Percentiles rank a stretch among this genome's conserved stretches.
phyloP scores from a whole-genome alignment of 2,797 vertebrate species.

The Urophycis tenuis region DNA sequence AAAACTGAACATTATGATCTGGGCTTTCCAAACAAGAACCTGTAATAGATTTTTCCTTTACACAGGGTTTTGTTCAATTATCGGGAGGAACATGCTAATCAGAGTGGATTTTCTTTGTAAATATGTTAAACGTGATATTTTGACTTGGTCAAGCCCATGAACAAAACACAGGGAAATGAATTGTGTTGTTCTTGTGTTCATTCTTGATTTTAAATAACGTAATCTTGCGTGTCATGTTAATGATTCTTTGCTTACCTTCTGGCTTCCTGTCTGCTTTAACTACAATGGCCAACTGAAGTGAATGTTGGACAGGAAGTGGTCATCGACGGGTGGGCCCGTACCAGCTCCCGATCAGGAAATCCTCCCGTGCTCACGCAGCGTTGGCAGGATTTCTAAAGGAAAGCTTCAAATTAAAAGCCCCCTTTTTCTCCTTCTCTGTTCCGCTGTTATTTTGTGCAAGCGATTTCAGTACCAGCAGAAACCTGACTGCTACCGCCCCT shows the following conservation, averaged over 20 bases:
- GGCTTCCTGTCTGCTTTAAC: conserved; percentile 54
- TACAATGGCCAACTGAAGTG: conserved; percentile 51
- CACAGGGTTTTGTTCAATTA: not conserved
- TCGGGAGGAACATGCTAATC: not conserved
- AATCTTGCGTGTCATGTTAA: not conserved
- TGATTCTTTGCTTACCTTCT: conserved; percentile 48
- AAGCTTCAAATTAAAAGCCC: conserved; percentile 31
- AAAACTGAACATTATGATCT: not conserved
- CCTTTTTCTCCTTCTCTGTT: conserved; percentile 7
- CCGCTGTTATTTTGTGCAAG: not conserved
- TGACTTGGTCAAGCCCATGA: not conserved
- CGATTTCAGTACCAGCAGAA: not conserved
- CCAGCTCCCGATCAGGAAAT: not conserved
- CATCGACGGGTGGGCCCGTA: not conserved
- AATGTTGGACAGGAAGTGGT: conserved; percentile 35
- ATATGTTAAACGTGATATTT: not conserved
- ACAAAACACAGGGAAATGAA: not conserved
- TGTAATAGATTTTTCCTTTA: not conserved
- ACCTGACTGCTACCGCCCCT: not conserved
- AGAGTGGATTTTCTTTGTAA: not conserved
- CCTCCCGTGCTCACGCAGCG: not conserved
- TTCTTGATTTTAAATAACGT: not conserved
- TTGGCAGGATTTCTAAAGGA: conserved; percentile 46
- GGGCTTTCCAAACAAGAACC: not conserved
- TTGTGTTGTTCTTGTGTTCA: not conserved